Base-by-base conservation (phyloP, 2,797 vertebrate genomes). In the Epinephelus awoara region DNA sequence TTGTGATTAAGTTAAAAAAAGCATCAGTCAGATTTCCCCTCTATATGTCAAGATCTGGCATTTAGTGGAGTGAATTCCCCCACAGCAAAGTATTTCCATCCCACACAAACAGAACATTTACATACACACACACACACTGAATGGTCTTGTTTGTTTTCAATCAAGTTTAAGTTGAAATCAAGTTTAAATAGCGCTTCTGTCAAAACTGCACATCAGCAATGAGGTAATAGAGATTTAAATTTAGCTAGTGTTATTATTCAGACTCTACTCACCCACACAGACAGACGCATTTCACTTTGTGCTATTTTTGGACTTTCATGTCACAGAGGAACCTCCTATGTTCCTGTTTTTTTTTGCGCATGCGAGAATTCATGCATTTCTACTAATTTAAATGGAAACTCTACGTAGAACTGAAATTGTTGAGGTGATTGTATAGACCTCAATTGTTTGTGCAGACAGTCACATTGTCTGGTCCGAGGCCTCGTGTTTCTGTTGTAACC, bases 321-420 rank as follows among this genome's bases (percentile, higher is more conserved):
- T 71, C 19, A 10, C 27, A 70, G 66, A 55, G 34, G 70, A 70
- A 80, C 13, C 8, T 27, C 44, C 17, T 12, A 1, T 55, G 66
- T 78, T 85, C 67, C 76, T 82, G 54, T 81, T 88, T 59, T 67
- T 34, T 34, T 7, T 17, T 69, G 10, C 13, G 19, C 1, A 5
- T 4, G 1, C 19, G 5, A 40, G 21, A 27, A 40, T 76, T 46
- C 5, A 2, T 46, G 6, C 61, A 40, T 55, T 66, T 72, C n/a
- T 34, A 44, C 57, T 0, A 0, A 57, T 51, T 15, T 0, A 19
- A 13, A 19, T 73, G 85, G 86, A 88, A 90, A 88, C 47, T n/a
- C 14, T 72, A 84, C 3, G 0, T 1, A 74, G 88, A 92, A 91
- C 71, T 84, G 88, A 92, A 72, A 89, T 57, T 6, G 42, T 17